These are phyloP conservation scores for Zaprionus taronus DNA, from an alignment of 1,140 invertebrate species.

Conservation along the genomic window DNA sequence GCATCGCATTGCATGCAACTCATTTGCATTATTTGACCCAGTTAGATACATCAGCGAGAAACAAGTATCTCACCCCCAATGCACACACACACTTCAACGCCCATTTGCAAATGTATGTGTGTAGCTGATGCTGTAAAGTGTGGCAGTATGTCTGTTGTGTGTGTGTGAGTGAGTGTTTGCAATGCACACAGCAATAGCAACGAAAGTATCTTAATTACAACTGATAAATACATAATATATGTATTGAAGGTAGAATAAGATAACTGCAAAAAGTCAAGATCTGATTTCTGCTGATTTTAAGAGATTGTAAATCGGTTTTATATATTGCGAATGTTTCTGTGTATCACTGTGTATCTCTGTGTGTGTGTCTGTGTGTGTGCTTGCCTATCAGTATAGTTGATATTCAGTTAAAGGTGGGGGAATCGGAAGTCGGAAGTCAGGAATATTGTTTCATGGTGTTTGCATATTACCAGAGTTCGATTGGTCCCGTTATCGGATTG, in stretches of 20 bases:
- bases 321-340: background rate
- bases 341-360: background rate
- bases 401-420: background rate
- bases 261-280: constrained; percentile 3
- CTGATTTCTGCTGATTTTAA: background rate
- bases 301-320: background rate
- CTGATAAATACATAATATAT: constrained; percentile 4
- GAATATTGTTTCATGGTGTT: constrained; percentile 17
- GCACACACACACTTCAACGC: constrained; percentile 18
- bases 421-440: background rate
- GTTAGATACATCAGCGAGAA: constrained; percentile 55
- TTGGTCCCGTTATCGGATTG: constrained; percentile 83
- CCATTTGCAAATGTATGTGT: constrained; percentile 7
- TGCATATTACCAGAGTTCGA: constrained; percentile 83
- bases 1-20: constrained; percentile 36
- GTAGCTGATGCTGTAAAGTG: background rate
- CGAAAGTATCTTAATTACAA: constrained; percentile 28
- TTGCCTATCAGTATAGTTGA: background rate
- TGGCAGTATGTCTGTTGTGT: background rate
- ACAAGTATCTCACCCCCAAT: constrained; percentile 34
- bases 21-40: constrained; percentile 71
- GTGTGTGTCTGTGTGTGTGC: constrained; percentile 7
- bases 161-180: background rate
- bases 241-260: background rate
- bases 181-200: background rate